phyloP scores from a whole-genome alignment of 35 echinoderm and acorn worm species.

The Patiria miniata region DNA sequence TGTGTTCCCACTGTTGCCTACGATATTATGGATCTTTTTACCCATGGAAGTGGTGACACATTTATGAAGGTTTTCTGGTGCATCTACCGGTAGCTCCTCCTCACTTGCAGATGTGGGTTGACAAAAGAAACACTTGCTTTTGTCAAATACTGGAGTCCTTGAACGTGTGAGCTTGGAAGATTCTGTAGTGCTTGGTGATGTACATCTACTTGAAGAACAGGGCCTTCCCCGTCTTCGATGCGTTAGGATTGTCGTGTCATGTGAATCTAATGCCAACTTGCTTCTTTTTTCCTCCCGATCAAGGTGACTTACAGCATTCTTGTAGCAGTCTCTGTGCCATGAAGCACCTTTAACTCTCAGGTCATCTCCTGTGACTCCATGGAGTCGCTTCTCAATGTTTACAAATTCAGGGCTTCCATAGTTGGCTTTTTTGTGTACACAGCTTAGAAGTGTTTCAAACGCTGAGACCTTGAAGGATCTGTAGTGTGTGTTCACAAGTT shows the following conservation, averaged over 20 bases:
- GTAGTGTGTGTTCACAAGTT: constrained; percentile 24
- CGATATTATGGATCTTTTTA: constrained; percentile 18
- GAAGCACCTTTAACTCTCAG: background rate
- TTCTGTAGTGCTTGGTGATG: background rate
- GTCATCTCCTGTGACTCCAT: background rate
- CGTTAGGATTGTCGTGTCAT: background rate
- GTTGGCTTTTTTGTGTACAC: constrained; percentile 11
- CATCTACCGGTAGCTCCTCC: background rate
- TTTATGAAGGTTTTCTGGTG: constrained; percentile 4
- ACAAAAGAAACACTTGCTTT: constrained; percentile 25
- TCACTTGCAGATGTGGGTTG: background rate
- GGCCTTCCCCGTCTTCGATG: background rate
- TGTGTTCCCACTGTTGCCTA: background rate
- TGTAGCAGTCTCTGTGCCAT: constrained; percentile 43
- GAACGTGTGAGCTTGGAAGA: background rate
- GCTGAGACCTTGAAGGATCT: constrained; percentile 2
- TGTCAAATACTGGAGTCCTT: background rate
- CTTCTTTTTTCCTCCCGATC: constrained; percentile 16
- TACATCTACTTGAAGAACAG: too few relatives aligned
- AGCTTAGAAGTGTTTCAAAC: background rate
- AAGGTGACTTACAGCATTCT: background rate
- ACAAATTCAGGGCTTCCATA: constrained; percentile 35
- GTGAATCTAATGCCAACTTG: background rate
- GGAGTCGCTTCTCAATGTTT: background rate
- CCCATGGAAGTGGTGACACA: background rate